Evolutionary conservation across 2,797 vertebrate genomes (phyloP).

Genomic region (Enteromius radiatus): DNA sequence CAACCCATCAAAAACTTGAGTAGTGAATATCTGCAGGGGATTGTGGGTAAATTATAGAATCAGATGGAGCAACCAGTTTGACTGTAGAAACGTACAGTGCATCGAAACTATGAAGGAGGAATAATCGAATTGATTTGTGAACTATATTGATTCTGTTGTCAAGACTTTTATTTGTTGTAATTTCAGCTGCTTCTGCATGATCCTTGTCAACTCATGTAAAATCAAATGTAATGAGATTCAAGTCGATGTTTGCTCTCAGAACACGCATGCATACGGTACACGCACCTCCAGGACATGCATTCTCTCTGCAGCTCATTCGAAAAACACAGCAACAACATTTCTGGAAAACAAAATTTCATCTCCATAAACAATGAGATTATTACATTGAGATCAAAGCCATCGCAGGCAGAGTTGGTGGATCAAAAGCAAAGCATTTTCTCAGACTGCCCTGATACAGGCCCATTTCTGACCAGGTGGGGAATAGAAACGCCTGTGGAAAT

Average conservation of each 20-base stretch:
- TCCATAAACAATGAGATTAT: constrained; percentile 36
- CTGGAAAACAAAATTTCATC: constrained; percentile 63
- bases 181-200: constrained; percentile 47
- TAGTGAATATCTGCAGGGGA: not conserved
- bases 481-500: constrained; percentile 24
- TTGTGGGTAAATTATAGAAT: constrained; percentile 8
- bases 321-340: constrained; percentile 61
- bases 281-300: constrained; percentile 35
- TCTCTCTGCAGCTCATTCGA: constrained; percentile 50
- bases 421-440: constrained; percentile 6
- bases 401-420: not conserved
- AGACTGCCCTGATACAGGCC: not conserved
- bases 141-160: constrained; percentile 35
- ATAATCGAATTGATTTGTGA: constrained; percentile 40
- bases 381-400: constrained; percentile 4
- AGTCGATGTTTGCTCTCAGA: constrained; percentile 63
- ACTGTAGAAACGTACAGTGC: constrained; percentile 10
- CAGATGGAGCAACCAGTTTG: not conserved
- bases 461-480: not conserved
- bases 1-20: not conserved
- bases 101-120: not conserved
- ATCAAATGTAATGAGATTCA: constrained; percentile 33
- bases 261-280: constrained; percentile 54
- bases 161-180: constrained; percentile 33
- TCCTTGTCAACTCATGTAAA: constrained; percentile 38